Evolutionary conservation across 2,113 vertebrate genomes (phyloP), one percentile per base, ranked within the genome.

Genomic region (Tychaedon coryphoeus): DNA sequence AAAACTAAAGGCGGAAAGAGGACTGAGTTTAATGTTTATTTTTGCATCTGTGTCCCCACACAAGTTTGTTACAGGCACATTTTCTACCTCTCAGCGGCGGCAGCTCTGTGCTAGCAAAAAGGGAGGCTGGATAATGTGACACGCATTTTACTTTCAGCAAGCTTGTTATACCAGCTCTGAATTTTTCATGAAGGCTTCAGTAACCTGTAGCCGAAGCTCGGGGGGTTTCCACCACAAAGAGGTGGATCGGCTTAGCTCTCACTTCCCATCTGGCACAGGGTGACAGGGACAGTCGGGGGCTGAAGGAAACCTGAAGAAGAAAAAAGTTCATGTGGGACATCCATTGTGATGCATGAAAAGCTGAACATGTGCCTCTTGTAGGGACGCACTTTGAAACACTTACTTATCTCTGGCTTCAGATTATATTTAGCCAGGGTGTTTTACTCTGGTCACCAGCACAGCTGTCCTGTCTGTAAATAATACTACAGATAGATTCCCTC

Each of bases 231-330:
- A 96, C 98, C 98, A 99, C 99, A 99, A 99, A 99, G 99, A 98
- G 97, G 98, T 98, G 98, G 98, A 99, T 99, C 98, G 97, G 98
- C 98, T 98, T 98, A 98, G 98, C 98, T 99, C 99, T 98, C 99
- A 99, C 98, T 99, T 98, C 99, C 99, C 99, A 99, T 99, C 99
- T 99, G 99, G 98, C 99, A 98, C 98, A 97, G 98, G 98, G 98
- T 98, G 98, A 98, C 98, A 98, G 98, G 98, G 98, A 98, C 98
- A 98, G 98, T 98, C 96, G 98, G 98, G 98, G 98, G 96, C 97
- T 97, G 97, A 95, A 97, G 97, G 98, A 98, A 98, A 98, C 97
- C 97, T 98, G 97, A 98, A 98, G 97, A 98, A 97, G 96, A 97
- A 95, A 97, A 97, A 97, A 97, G 97, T 97, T 98, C 97, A 96